phyloP scores from a whole-genome alignment of 1,140 invertebrate genomes.

The Dryas iulia region DNA sequence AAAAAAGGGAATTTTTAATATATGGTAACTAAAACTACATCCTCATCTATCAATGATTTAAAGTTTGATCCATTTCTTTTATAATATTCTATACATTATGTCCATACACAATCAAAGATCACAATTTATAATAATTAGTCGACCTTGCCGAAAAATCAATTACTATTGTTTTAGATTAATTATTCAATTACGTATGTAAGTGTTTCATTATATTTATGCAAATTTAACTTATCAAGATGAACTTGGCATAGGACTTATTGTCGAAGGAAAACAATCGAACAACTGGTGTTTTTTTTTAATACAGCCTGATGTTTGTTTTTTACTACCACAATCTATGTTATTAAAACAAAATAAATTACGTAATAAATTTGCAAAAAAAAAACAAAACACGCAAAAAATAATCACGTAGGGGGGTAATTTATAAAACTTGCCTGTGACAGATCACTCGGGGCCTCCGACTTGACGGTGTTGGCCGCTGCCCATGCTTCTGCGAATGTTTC shows the following conservation, averaged over 20 bases:
- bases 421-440: constrained; percentile 82
- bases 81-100: too few relatives aligned
- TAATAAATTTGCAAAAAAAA: neutral
- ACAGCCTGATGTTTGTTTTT: neutral
- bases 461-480: constrained; percentile 93
- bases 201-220: constrained; percentile 63
- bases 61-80: too few relatives aligned
- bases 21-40: too few relatives aligned
- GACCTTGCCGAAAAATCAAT: constrained; percentile 54
- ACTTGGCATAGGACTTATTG: constrained; percentile 56
- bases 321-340: neutral
- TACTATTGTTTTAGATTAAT: constrained; percentile 51
- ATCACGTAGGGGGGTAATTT: neutral
- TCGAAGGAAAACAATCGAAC: constrained; percentile 48
- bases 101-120: neutral
- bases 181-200: constrained; percentile 46
- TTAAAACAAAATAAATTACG: neutral
- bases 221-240: constrained; percentile 67
- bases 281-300: constrained; percentile 32
- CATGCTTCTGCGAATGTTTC: constrained; percentile 98
- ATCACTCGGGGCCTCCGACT: constrained; percentile 80
- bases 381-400: neutral
- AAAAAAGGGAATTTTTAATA: too few relatives aligned
- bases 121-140: constrained; percentile 1
- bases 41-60: too few relatives aligned